Percentiles rank a stretch among this genome's conserved stretches.
Evolutionary conservation across 2,888 invertebrate genomes (phyloP).

Genomic region (Boloria euphrosyne): DNA sequence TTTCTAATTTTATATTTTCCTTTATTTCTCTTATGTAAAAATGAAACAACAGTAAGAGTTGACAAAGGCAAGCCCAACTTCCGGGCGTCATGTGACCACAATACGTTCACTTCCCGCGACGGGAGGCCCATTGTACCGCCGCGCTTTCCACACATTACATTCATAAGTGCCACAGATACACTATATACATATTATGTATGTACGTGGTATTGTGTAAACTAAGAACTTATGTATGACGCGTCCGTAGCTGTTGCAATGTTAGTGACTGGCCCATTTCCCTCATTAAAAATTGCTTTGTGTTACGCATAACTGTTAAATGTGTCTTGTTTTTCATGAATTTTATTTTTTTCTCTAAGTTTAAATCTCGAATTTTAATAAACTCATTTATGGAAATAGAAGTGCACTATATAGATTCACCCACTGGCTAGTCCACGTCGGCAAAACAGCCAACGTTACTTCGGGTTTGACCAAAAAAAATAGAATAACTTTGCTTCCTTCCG

Average conservation of each 20-base stretch:
- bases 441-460: too few species aligned
- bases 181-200: background rate
- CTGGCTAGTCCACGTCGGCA: too few species aligned
- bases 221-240: slow-evolving; percentile 46
- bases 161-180: slow-evolving; percentile 43
- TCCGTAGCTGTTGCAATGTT: slow-evolving; percentile 52
- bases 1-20: background rate
- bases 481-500: too few species aligned
- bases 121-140: slow-evolving; percentile 65
- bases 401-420: too few species aligned
- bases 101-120: slow-evolving; percentile 59
- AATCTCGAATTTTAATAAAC: background rate
- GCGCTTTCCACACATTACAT: slow-evolving; percentile 64
- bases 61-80: slow-evolving; percentile 56
- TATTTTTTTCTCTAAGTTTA: background rate
- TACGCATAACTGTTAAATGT: slow-evolving; percentile 3
- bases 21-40: slow-evolving; percentile 17
- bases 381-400: too few species aligned
- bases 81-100: slow-evolving; percentile 55
- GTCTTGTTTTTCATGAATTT: slow-evolving; percentile 2
- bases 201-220: too few species aligned
- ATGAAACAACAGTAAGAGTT: slow-evolving; percentile 25
- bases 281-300: slow-evolving; percentile 43
- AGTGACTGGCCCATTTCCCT: slow-evolving; percentile 55
- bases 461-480: too few species aligned